Conservation (phyloP, 2,888 invertebrate genomes). For the Hylaea fasciaria region DNA sequence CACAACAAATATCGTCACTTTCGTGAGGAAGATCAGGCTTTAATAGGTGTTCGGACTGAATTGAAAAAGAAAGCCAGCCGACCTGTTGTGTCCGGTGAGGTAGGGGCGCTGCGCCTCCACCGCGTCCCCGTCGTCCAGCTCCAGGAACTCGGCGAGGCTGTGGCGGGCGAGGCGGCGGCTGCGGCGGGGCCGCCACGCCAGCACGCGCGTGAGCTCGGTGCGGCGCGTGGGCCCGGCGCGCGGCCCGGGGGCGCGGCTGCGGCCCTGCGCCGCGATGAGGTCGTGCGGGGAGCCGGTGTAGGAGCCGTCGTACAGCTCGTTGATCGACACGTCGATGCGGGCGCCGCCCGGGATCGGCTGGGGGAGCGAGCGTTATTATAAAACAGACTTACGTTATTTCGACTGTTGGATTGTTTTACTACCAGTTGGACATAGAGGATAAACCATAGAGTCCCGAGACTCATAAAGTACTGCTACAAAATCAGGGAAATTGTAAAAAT, state of each 20-base stretch:
- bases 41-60: too few species aligned
- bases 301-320: conserved; percentile 97
- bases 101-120: conserved; percentile 93
- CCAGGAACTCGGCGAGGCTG: conserved; percentile 94
- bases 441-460: too few species aligned
- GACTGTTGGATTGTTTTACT: too few species aligned
- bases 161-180: conserved; percentile 86
- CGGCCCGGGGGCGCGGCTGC: conserved; percentile 87
- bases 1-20: conserved; percentile 80
- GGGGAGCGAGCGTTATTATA: neutral
- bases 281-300: conserved; percentile 97
- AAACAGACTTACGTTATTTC: too few species aligned
- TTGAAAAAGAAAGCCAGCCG: too few species aligned
- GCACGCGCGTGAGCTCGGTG: conserved; percentile 90
- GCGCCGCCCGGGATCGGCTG: conserved; percentile 91
- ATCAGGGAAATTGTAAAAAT: too few species aligned
- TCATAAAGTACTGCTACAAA: too few species aligned
- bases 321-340: conserved; percentile 97
- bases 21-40: conserved; percentile 78
- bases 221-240: conserved; percentile 91
- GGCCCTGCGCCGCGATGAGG: conserved; percentile 91
- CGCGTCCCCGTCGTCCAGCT: conserved; percentile 92
- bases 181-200: conserved; percentile 89
- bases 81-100: conserved; percentile 95
- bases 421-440: too few species aligned